Conservation (phyloP, 2,888 invertebrate genomes). For the Endotricha flammealis region DNA sequence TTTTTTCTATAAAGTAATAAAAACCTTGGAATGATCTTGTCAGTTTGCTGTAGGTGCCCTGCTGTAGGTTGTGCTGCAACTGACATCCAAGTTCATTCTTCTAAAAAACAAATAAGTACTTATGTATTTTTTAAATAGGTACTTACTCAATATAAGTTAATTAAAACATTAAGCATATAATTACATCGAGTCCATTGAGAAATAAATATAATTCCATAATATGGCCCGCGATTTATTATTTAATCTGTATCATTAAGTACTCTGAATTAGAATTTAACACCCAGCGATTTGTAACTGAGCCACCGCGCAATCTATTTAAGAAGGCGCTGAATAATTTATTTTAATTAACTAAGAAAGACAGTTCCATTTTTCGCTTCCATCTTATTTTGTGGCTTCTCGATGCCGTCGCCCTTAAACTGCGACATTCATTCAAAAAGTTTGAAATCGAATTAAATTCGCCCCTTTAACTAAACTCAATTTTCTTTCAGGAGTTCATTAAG, state of each 20-base stretch:
- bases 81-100: too few relatives aligned
- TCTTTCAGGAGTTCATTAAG: slow-evolving; percentile 76
- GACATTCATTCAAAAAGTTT: slow-evolving; percentile 73
- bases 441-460: slow-evolving; percentile 76
- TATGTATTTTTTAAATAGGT: too few relatives aligned
- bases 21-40: too few relatives aligned
- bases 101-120: too few relatives aligned
- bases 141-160: too few relatives aligned
- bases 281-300: slow-evolving; percentile 55
- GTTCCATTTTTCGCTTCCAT: slow-evolving; percentile 61
- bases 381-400: slow-evolving; percentile 59
- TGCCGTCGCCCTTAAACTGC: slow-evolving; percentile 55
- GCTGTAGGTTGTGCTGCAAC: too few relatives aligned
- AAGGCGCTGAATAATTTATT: slow-evolving; percentile 64
- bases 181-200: not conserved
- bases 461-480: slow-evolving; percentile 76
- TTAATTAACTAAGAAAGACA: slow-evolving; percentile 64
- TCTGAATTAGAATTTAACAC: slow-evolving; percentile 44
- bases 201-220: not conserved
- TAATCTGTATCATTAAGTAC: slow-evolving; percentile 42
- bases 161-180: too few relatives aligned
- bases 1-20: too few relatives aligned
- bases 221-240: slow-evolving; percentile 14
- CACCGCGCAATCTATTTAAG: slow-evolving; percentile 54
- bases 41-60: too few relatives aligned